Evolutionary conservation across 23 tunicate species (phyloP), one percentile per base, ranked within the genome.

Genomic region (Ascidia mentula): DNA sequence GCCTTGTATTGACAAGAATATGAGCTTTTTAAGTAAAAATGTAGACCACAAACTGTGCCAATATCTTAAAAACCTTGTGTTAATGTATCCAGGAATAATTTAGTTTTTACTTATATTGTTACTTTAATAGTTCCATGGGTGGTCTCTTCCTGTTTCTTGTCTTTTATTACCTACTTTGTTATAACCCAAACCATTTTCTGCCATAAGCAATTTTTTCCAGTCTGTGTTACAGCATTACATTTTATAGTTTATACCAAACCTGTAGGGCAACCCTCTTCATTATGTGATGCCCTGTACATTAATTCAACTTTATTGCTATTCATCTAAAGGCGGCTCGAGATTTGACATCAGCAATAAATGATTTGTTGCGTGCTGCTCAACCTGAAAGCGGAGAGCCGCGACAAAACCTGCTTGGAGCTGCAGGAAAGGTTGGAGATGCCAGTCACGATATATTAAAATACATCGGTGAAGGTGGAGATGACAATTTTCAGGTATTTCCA

Each of bases 371-470:
- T 42, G 92, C 97, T 0, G 97, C 99, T 1, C 77, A 96, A 71
- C 97, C 97, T 9, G 72, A 60, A 26, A 89, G 91, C 60, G 89
- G 76, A 3, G 92, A 87, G 38, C 92, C 93, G 36, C 45, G 98
- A 60, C 92, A 93, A 71, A 93, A 93, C 72, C 83, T 93, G 37
- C 73, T 93, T 7, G 93, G 92, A 24, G 92, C 98, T 36, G 98
- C 98, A 40, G 98, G 93, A 31, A 93, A 84, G 80, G 74, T 93
- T 38, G 98, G 98, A 18, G 98, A 93, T 77, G 98, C 98, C n/a
- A 93, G 93, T 76, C 98, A 88, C 72, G 93, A 93, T 34, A 88
- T 93, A 39, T 80, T 93, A 20, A 93, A 93, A 46, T 93, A 84
- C 77, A 93, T 93, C 31, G 93, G 93, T 15, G 75, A 81, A 37